phyloP scores from a whole-genome alignment of 1,140 invertebrate species.

The Drosophila dunni region DNA sequence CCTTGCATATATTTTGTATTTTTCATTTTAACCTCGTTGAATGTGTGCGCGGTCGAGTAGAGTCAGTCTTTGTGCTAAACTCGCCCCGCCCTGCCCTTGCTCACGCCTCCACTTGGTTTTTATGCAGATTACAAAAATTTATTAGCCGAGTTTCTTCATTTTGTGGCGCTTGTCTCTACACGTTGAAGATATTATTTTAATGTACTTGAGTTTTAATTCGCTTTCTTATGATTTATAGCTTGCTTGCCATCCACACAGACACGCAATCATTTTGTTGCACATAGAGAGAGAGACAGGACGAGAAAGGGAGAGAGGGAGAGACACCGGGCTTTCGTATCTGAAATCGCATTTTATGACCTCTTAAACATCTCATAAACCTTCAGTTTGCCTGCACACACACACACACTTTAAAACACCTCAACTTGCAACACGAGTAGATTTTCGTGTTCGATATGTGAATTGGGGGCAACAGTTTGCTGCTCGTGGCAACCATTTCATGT shows the following conservation, averaged over 20 bases:
- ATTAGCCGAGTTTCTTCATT: slow-evolving; percentile 63
- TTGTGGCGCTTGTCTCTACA: slow-evolving; percentile 35
- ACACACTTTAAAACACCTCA: background rate
- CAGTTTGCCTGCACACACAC: background rate
- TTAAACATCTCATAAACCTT: slow-evolving; percentile 34
- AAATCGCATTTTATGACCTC: slow-evolving; percentile 45
- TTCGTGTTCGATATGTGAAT: background rate
- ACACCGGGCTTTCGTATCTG: slow-evolving; percentile 9
- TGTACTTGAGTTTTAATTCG: slow-evolving; percentile 77
- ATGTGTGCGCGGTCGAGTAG: slow-evolving; percentile 38
- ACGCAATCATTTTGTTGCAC: slow-evolving; percentile 46
- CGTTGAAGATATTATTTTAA: slow-evolving; percentile 59
- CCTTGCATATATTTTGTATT: slow-evolving; percentile 44
- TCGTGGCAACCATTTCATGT: background rate
- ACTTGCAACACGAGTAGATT: background rate
- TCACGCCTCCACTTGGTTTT: slow-evolving; percentile 26
- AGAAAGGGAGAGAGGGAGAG: too few species aligned
- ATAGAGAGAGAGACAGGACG: background rate
- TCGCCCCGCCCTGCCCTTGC: background rate
- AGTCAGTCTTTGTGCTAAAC: background rate
- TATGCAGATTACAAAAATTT: slow-evolving; percentile 78
- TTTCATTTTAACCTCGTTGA: slow-evolving; percentile 50
- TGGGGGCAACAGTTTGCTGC: too few species aligned
- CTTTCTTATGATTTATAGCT: slow-evolving; percentile 62
- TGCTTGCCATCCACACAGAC: slow-evolving; percentile 22